Conservation (phyloP, 2,797 vertebrate species). For the Malacoctenus gilli region DNA sequence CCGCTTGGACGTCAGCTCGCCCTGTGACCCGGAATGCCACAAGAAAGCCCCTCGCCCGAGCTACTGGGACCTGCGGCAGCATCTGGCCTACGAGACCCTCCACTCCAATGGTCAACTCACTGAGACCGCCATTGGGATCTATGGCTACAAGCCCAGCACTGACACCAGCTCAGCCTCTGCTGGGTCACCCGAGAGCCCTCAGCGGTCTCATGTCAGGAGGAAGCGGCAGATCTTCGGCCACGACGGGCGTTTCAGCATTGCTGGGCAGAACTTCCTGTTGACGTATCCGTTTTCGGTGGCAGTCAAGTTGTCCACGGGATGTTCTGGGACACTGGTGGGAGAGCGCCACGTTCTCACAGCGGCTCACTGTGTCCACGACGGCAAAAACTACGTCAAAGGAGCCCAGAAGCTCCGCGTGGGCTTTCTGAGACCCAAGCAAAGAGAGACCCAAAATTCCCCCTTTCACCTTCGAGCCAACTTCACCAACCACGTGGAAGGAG, state of each 20-base stretch:
- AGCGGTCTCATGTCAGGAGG: conserved; percentile 73
- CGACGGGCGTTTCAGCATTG: conserved; percentile 94
- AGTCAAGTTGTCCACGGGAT: conserved; percentile 96
- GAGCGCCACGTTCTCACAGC: conserved; percentile 95
- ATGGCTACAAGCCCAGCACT: conserved; percentile 75
- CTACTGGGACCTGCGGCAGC: conserved; percentile 86
- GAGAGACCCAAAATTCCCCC: conserved; percentile 76
- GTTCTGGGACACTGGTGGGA: conserved; percentile 93
- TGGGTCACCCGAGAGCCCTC: conserved; percentile 44
- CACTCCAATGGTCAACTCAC: conserved; percentile 89
- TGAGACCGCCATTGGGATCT: conserved; percentile 90
- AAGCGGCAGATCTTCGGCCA: conserved; percentile 96
- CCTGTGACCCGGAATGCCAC: conserved; percentile 92
- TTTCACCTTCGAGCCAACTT: conserved; percentile 68
- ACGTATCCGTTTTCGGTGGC: conserved; percentile 95
- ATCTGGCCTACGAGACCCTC: conserved; percentile 93
- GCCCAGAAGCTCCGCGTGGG: conserved; percentile 95
- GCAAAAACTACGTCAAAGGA: conserved; percentile 96
- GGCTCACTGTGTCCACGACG: conserved; percentile 95
- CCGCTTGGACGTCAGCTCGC: conserved; percentile 87
- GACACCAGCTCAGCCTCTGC: conserved; percentile 59
- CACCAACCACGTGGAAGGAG: conserved; percentile 68
- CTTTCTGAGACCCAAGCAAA: conserved; percentile 89
- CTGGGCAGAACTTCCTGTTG: conserved; percentile 91
- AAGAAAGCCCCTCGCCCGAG: conserved; percentile 84